Evolutionary conservation across 2,113 vertebrate genomes (phyloP).

Genomic region (Macrotis lagotis): DNA sequence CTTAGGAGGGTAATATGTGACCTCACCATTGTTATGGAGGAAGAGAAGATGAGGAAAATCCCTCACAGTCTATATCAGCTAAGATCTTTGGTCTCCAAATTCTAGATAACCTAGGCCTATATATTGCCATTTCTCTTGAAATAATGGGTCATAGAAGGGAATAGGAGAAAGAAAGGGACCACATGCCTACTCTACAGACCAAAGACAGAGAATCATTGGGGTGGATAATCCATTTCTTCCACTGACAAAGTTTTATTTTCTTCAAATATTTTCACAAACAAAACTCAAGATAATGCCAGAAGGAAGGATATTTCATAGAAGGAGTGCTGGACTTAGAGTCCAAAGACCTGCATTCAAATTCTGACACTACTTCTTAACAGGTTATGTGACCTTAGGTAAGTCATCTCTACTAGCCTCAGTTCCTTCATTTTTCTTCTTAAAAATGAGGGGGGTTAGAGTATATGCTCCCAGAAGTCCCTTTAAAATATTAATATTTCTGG

Average conservation of each 20-base stretch:
- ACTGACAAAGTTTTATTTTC: not conserved
- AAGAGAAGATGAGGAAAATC: not conserved
- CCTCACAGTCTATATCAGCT: not conserved
- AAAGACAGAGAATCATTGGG: conserved; percentile 62
- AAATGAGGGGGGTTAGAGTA: not conserved
- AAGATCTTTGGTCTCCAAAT: not conserved
- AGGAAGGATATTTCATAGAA: not conserved
- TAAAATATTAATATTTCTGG: not conserved
- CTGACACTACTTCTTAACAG: not conserved
- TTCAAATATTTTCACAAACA: conserved; percentile 2
- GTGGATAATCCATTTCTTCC: conserved; percentile 34
- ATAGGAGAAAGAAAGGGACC: conserved; percentile 6
- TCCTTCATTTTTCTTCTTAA: not conserved
- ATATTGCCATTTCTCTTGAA: not conserved
- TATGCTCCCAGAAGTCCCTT: not conserved
- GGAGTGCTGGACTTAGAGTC: not conserved
- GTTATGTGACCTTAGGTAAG: not conserved
- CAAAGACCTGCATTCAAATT: not conserved
- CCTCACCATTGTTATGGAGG: not conserved
- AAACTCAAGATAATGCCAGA: not conserved
- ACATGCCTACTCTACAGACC: conserved; percentile 53
- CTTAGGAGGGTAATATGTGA: not conserved
- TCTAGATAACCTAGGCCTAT: not conserved
- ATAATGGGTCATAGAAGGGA: not conserved
- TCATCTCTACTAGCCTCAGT: not conserved